Conservation (phyloP, 2,888 invertebrate species). For the Oscheius sp. region DNA sequence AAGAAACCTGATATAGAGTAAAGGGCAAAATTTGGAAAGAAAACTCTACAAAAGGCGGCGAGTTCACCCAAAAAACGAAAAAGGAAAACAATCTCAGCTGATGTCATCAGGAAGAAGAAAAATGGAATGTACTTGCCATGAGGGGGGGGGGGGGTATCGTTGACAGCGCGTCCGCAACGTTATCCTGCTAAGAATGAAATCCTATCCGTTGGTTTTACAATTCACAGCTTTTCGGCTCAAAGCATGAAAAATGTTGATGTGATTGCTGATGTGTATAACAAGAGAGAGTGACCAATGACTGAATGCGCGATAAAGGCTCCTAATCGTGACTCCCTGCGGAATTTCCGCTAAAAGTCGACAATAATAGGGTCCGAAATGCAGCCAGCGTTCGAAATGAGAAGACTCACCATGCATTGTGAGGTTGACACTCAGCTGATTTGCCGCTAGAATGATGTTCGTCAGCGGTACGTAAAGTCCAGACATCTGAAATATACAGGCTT, state of each 20-base stretch:
- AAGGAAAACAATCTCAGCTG: neutral
- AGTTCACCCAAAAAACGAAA: neutral
- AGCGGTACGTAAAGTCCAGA: constrained; percentile 58
- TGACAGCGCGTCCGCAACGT: constrained; percentile 27
- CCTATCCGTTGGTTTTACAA: constrained; percentile 26
- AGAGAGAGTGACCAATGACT: constrained; percentile 14
- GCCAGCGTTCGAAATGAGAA: constrained; percentile 1
- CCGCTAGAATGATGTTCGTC: constrained; percentile 58
- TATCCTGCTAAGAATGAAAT: constrained; percentile 28
- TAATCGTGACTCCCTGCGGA: constrained; percentile 30
- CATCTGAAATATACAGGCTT: constrained; percentile 36
- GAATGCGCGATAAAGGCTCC: constrained; percentile 31
- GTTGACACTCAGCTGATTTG: constrained; percentile 61
- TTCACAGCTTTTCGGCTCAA: constrained; percentile 27
- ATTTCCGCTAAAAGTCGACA: constrained; percentile 26
- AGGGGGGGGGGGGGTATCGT: constrained; percentile 20
- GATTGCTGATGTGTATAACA: constrained; percentile 3
- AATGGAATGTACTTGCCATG: constrained; percentile 16
- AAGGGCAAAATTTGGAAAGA: neutral
- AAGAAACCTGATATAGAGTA: neutral
- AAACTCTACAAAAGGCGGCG: neutral
- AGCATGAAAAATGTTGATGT: neutral
- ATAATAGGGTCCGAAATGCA: constrained; percentile 16
- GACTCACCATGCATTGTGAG: constrained; percentile 56
- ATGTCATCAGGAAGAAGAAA: constrained; percentile 10